These are phyloP conservation scores for Dorcus hopei DNA, from an alignment of 2,888 invertebrate genomes.

Conservation along the genomic window DNA sequence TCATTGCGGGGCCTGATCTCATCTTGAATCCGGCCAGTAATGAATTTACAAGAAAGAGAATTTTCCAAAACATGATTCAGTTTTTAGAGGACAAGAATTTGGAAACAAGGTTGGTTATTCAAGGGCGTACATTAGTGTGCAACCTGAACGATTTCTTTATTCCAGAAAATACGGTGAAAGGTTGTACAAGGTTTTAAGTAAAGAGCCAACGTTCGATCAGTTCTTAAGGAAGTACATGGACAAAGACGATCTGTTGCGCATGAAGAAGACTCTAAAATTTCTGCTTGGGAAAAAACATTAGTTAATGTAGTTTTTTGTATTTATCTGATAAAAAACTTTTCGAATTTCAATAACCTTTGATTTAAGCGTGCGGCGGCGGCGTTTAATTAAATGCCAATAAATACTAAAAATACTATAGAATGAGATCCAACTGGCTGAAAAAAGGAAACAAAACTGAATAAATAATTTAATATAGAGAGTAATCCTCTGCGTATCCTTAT, in stretches of 20 bases:
- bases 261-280: conserved; percentile 23
- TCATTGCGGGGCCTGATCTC: conserved; percentile 60
- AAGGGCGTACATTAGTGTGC: neutral
- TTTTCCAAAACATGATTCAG: conserved; percentile 51
- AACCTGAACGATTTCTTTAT: conserved; percentile 1
- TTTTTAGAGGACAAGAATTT: conserved; percentile 55
- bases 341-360: too few species aligned
- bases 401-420: too few species aligned
- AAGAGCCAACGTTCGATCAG: conserved; percentile 54
- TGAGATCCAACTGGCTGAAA: too few species aligned
- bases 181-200: conserved; percentile 54
- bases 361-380: too few species aligned
- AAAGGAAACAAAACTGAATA: too few species aligned
- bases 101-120: conserved; percentile 48
- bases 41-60: conserved; percentile 52
- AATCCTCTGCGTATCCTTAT: too few species aligned
- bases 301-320: conserved; percentile 6
- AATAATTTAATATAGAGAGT: too few species aligned
- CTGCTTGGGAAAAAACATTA: conserved; percentile 10
- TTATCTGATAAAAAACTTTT: neutral
- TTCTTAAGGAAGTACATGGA: conserved; percentile 49
- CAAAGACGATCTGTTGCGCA: conserved; percentile 30
- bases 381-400: too few species aligned
- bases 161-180: conserved; percentile 57
- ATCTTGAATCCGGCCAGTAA: conserved; percentile 55